Conservation (phyloP, 2,888 invertebrate genomes). For the Lamellibrachia satsuma region DNA sequence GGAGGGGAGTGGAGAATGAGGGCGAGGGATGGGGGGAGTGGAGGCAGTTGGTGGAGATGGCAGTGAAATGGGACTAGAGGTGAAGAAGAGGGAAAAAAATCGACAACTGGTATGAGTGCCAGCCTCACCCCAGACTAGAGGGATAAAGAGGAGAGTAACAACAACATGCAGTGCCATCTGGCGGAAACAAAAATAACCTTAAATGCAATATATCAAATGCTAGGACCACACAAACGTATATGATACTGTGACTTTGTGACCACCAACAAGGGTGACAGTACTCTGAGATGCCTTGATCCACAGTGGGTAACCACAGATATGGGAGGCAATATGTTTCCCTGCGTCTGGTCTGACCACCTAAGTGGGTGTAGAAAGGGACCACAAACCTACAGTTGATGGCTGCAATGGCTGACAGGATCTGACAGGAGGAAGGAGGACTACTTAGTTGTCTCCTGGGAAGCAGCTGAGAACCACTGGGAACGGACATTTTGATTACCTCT, state of each 20-base stretch:
- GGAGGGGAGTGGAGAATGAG: too few species aligned
- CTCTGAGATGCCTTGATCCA: neutral
- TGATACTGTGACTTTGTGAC: neutral
- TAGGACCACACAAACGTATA: neutral
- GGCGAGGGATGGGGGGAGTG: too few species aligned
- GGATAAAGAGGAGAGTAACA: too few species aligned
- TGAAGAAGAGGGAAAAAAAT: too few species aligned
- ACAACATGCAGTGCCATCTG: neutral
- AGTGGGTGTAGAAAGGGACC: neutral
- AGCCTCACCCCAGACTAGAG: too few species aligned
- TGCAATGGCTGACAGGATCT: neutral
- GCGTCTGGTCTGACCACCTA: neutral
- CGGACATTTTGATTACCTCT: neutral
- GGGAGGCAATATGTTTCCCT: neutral
- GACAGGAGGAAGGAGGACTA: neutral
- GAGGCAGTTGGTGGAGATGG: too few species aligned
- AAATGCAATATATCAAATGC: neutral
- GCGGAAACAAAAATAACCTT: neutral
- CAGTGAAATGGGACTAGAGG: too few species aligned
- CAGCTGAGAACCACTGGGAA: neutral
- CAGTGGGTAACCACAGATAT: neutral
- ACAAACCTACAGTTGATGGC: neutral
- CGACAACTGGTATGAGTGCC: too few species aligned
- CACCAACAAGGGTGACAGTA: neutral
- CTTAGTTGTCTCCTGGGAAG: neutral